Percentiles rank a stretch among this genome's conserved stretches.
Evolutionary conservation across 2,113 vertebrate genomes (phyloP).

Genomic region (Phalacrocorax pelagicus): DNA sequence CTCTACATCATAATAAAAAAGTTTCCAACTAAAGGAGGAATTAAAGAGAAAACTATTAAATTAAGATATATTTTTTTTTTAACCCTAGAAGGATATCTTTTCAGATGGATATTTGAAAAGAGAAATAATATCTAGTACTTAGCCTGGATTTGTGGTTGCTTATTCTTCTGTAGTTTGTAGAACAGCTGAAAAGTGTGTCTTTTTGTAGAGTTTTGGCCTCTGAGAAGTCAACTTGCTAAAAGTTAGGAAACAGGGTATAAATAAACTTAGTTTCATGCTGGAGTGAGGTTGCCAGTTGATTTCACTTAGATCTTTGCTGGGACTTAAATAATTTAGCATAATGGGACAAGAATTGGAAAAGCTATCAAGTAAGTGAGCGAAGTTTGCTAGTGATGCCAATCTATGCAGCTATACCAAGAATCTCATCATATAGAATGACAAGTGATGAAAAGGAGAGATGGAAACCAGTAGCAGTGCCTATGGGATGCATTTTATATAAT

Average conservation of each 20-base stretch:
- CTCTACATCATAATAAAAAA: neutral
- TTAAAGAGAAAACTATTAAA: neutral
- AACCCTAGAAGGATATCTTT: neutral
- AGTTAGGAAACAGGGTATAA: neutral
- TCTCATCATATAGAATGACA: neutral
- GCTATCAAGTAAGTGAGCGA: neutral
- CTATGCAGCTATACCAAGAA: neutral
- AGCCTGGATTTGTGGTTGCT: neutral
- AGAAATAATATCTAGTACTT: neutral
- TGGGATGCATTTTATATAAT: neutral
- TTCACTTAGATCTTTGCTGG: neutral
- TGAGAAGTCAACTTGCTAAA: neutral
- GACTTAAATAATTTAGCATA: neutral
- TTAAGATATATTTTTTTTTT: neutral
- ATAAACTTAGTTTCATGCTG: neutral
- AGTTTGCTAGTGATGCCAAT: neutral
- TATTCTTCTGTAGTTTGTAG: neutral
- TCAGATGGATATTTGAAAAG: neutral
- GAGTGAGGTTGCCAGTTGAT: neutral
- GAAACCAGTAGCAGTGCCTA: neutral
- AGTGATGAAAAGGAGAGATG: neutral
- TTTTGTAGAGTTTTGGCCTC: neutral
- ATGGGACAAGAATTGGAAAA: neutral
- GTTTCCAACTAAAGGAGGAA: neutral
- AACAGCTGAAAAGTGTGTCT: neutral